phyloP scores from a whole-genome alignment of 1,140 invertebrate species.

The Neodiprion lecontei region DNA sequence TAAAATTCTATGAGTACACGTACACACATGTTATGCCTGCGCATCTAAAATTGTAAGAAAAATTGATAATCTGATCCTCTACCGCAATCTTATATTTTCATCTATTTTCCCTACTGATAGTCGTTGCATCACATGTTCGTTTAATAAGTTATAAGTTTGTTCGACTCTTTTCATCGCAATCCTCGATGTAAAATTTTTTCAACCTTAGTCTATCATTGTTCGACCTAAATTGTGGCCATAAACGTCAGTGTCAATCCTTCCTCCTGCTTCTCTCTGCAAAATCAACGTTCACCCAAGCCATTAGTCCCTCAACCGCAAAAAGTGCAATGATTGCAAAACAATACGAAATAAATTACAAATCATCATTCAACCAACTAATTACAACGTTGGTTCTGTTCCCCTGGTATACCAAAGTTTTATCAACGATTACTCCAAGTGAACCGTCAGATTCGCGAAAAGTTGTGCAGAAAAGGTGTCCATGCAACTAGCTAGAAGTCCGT shows the following conservation, averaged over 20 bases:
- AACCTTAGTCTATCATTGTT: background rate
- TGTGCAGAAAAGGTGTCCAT: no score
- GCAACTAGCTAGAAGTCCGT: background rate
- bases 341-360: no score
- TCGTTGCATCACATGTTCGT: conserved; percentile 21
- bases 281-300: background rate
- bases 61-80: background rate
- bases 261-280: background rate
- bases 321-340: no score
- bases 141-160: background rate
- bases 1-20: background rate
- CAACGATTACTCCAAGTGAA: no score
- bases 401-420: no score
- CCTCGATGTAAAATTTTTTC: background rate
- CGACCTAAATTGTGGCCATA: background rate
- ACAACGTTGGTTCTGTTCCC: no score
- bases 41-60: background rate
- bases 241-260: background rate
- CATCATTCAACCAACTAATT: no score
- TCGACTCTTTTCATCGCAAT: background rate
- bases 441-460: no score
- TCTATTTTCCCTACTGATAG: conserved; percentile 14
- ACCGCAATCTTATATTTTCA: background rate
- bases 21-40: background rate
- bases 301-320: background rate